A percentile compares a stretch with the other conserved stretches of the same genome.
phyloP scores from a whole-genome alignment of 2,888 invertebrate genomes.

The Eupithecia vulgata region DNA sequence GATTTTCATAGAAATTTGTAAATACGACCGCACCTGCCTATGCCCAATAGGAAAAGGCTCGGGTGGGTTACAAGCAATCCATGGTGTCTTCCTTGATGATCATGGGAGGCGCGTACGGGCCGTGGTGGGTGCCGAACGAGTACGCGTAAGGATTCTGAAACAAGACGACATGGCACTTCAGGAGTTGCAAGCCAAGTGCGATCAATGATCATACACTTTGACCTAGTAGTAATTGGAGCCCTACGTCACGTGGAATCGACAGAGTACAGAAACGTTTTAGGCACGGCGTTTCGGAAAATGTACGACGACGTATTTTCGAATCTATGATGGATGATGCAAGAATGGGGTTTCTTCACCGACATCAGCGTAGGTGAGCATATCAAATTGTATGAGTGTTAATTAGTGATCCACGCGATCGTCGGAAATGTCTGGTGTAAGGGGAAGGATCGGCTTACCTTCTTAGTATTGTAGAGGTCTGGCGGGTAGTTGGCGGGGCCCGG shows the following conservation, averaged over 20 bases:
- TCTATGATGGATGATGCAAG: too few relatives aligned
- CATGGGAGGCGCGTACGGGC: slow-evolving; percentile 80
- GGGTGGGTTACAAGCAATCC: slow-evolving; percentile 69
- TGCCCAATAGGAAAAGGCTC: neutral
- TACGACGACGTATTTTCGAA: too few relatives aligned
- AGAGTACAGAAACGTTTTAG: too few relatives aligned
- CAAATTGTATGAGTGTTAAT: too few relatives aligned
- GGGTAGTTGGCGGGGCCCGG: slow-evolving; percentile 80
- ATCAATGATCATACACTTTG: too few relatives aligned
- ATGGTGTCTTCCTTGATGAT: slow-evolving; percentile 85
- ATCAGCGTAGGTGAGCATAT: too few relatives aligned
- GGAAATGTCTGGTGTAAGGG: neutral
- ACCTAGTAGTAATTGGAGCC: too few relatives aligned
- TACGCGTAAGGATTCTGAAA: slow-evolving; percentile 78
- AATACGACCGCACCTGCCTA: neutral
- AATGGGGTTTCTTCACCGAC: too few relatives aligned
- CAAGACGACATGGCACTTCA: neutral
- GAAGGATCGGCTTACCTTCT: slow-evolving; percentile 55
- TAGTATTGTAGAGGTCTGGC: slow-evolving; percentile 74
- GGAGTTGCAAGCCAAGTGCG: neutral
- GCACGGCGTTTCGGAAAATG: too few relatives aligned
- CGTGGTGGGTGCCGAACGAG: slow-evolving; percentile 85
- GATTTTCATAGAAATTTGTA: neutral
- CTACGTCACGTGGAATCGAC: too few relatives aligned
- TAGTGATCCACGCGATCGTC: too few relatives aligned